A percentile compares a stretch with the other conserved stretches of the same genome.
phyloP scores from a whole-genome alignment of 2,888 invertebrate genomes.

The Drosophila cyrtoloma region DNA sequence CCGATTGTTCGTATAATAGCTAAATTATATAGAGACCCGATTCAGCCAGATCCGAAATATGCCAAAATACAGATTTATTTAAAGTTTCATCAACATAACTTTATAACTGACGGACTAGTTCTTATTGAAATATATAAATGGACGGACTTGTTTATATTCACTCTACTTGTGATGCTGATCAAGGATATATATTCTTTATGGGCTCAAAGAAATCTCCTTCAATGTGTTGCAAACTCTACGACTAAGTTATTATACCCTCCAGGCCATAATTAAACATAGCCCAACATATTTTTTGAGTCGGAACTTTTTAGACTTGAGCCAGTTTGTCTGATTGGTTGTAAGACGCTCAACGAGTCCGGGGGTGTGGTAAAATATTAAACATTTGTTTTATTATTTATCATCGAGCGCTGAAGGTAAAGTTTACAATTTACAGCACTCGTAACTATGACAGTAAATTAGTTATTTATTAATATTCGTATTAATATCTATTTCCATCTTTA shows the following conservation, averaged over 20 bases:
- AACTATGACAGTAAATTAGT: background rate
- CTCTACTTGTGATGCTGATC: background rate
- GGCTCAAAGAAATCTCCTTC: background rate
- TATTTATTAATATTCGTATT: background rate
- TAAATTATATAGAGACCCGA: background rate
- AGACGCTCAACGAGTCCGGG: background rate
- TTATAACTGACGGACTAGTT: background rate
- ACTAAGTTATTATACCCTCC: background rate
- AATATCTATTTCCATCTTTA: no score
- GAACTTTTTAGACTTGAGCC: background rate
- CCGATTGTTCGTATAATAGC: background rate
- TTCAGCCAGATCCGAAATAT: background rate
- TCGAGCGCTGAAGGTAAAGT: no score
- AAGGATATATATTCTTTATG: background rate
- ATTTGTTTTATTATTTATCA: slow-evolving; percentile 2
- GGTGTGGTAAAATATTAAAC: slow-evolving; percentile 3
- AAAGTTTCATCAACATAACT: background rate
- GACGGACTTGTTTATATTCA: background rate
- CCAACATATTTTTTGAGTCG: background rate
- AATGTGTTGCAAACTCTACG: background rate
- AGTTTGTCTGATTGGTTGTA: slow-evolving; percentile 13
- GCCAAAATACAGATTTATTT: background rate
- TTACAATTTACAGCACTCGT: background rate
- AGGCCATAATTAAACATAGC: background rate
- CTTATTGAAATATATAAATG: background rate